Conservation (phyloP, 1,140 invertebrate genomes). For the Magallana gigas region DNA sequence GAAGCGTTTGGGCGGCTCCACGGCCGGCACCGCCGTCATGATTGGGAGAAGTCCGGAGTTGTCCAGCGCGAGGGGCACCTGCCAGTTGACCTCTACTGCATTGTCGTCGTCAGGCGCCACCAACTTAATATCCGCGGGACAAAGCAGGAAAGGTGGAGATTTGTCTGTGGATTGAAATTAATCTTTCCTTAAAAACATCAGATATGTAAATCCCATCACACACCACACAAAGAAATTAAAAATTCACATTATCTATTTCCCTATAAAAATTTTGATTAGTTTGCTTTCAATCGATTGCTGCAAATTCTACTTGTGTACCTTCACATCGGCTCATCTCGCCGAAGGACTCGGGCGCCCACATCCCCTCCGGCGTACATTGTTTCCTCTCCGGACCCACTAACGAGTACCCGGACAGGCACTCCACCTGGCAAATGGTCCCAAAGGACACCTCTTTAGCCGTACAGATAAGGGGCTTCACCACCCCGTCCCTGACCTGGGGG, state of each 20-base stretch:
- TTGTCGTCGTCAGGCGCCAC: conserved; percentile 79
- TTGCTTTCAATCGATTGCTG: no score
- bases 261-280: not conserved
- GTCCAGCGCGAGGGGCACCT: conserved; percentile 78
- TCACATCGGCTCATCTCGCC: conserved; percentile 72
- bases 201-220: not conserved
- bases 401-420: conserved; percentile 78
- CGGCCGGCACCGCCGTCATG: conserved; percentile 79
- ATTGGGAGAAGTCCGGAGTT: conserved; percentile 75
- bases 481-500: conserved; percentile 69
- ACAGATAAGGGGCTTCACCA: conserved; percentile 69
- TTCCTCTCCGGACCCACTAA: conserved; percentile 76
- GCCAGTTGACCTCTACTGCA: conserved; percentile 82
- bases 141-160: conserved; percentile 81
- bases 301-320: conserved; percentile 57
- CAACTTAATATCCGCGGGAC: conserved; percentile 80
- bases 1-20: conserved; percentile 78
- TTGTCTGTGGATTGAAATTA: conserved; percentile 77
- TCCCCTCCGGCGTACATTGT: conserved; percentile 78
- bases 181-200: not conserved
- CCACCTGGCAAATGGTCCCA: conserved; percentile 77
- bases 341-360: conserved; percentile 73
- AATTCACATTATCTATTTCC: not conserved
- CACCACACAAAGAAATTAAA: no score
- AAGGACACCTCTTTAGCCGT: conserved; percentile 71